Evolutionary conservation across 2,888 invertebrate genomes (phyloP), one percentile per base, ranked within the genome.

Genomic region (Hirtodrosophila confusa): DNA sequence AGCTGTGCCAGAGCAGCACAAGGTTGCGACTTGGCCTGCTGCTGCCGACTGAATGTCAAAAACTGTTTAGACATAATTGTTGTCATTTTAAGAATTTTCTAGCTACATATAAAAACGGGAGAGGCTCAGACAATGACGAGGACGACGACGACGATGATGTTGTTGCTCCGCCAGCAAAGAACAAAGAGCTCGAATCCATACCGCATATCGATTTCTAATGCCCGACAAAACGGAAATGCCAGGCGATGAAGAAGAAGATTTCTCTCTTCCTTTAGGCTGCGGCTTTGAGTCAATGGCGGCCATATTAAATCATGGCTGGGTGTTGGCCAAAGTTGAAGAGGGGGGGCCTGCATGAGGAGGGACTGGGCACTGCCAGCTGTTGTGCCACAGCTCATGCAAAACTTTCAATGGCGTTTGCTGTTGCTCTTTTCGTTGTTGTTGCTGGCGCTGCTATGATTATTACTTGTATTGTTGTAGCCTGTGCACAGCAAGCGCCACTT

Each of bases 1-100:
- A 63, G 61, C 33, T 40, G 49, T 6, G 53, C 36, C 62, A 45
- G 2, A 7, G 69, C 24, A 36, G 41, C 56, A 57, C 63, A 75
- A 77, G 74, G 85, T 49, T 87, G 68, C 7, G 17, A 39, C 17
- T 35, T 23, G 50, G 37, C 47, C 50, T 54, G 49, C 41, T 41
- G 51, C 36, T 51, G 29, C 17, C 85, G 69, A 69, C 73, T 70
- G 80, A 86, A 84, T 84, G 85, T 84, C 80, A 86, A 84, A 82
- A 78, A 74, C 71, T 69, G 71, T 74, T 80, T 74, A 71, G 82
- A 71, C 75, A 80, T 80, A 82, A 82, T 85, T 87, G 74, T 70
- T 85, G 75, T 78, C 75, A 69, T 77, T 74, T 84, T 56, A 69
- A 56, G 63, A 60, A 69, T 70, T 76, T 57, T 23, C 2, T 11